A percentile compares a stretch with the other conserved stretches of the same genome.
Conservation (phyloP, 1,140 invertebrate genomes). For the Mactra quadrangularis region DNA sequence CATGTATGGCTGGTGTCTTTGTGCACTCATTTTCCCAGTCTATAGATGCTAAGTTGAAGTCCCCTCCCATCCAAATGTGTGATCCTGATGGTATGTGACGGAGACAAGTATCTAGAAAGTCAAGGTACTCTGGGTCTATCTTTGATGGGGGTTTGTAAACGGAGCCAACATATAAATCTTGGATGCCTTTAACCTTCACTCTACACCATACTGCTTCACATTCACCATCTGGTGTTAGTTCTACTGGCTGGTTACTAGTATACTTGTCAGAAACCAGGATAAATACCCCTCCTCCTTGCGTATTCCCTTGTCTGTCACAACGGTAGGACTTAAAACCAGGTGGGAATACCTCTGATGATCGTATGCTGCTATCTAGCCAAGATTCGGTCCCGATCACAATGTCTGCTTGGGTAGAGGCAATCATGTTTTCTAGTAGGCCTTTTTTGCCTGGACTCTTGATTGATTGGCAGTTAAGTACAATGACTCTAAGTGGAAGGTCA, state of each 20-base stretch:
- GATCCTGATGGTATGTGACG: conserved; percentile 13
- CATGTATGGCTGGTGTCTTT: neutral
- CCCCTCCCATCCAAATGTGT: conserved; percentile 22
- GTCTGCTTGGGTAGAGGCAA: neutral
- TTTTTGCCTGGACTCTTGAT: too few species aligned
- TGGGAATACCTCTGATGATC: conserved; percentile 5
- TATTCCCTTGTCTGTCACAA: neutral
- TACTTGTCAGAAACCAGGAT: conserved; percentile 8
- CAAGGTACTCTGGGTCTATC: conserved; percentile 7
- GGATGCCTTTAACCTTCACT: neutral
- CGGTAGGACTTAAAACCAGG: neutral
- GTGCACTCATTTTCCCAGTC: neutral
- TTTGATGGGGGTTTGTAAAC: conserved; percentile 42
- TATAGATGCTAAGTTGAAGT: neutral
- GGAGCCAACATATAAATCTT: conserved; percentile 37
- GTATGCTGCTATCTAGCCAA: conserved; percentile 12
- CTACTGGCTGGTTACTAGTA: too few species aligned
- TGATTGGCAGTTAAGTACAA: too few species aligned
- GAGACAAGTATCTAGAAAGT: neutral
- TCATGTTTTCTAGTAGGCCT: conserved; percentile 8
- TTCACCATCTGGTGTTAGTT: neutral
- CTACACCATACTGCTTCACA: neutral
- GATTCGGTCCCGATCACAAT: conserved; percentile 1
- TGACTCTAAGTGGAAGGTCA: too few species aligned
- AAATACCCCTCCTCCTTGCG: neutral